A percentile compares a stretch with the other conserved stretches of the same genome.
These are phyloP conservation scores for Lontra canadensis DNA, from an alignment of 2,113 vertebrate species.

Conservation along the genomic window DNA sequence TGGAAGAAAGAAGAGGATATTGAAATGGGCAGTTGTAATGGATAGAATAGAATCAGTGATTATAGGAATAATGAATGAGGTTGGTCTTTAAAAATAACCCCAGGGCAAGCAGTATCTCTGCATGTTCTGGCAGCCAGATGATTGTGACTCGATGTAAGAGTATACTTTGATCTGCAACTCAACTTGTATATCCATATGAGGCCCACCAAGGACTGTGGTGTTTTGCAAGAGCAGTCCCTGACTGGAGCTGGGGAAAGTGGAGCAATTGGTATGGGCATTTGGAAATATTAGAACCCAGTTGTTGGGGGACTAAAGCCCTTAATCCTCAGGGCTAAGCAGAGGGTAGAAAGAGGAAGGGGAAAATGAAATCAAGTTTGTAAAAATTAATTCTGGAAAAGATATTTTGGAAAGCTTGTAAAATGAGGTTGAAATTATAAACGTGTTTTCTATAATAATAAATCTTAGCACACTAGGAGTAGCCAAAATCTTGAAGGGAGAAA, in stretches of 20 bases:
- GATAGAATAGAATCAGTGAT: not conserved
- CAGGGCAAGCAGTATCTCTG: not conserved
- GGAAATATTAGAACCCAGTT: conserved; percentile 9
- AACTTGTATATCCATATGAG: not conserved
- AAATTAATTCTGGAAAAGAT: conserved; percentile 21
- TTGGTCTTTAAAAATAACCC: conserved; percentile 11
- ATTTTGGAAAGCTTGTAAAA: conserved; percentile 20
- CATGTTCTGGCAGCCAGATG: not conserved
- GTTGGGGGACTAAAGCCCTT: conserved; percentile 15
- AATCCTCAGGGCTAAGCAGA: not conserved
- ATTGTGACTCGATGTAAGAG: not conserved
- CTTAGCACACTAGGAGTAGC: not conserved
- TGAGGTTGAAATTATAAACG: not conserved
- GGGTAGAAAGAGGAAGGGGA: not conserved
- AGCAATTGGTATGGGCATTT: conserved; percentile 9
- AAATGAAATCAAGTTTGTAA: conserved; percentile 37
- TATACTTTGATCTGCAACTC: not conserved
- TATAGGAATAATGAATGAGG: not conserved
- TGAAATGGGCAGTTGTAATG: not conserved
- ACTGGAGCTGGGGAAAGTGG: not conserved
- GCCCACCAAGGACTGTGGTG: not conserved
- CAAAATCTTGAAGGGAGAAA: not conserved
- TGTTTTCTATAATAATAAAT: not conserved
- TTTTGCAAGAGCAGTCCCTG: not conserved
- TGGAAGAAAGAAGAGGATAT: not conserved